Evolutionary conservation across 2,888 invertebrate species (phyloP), one percentile per base, ranked within the genome.

Genomic region (Eupithecia pulchellata): DNA sequence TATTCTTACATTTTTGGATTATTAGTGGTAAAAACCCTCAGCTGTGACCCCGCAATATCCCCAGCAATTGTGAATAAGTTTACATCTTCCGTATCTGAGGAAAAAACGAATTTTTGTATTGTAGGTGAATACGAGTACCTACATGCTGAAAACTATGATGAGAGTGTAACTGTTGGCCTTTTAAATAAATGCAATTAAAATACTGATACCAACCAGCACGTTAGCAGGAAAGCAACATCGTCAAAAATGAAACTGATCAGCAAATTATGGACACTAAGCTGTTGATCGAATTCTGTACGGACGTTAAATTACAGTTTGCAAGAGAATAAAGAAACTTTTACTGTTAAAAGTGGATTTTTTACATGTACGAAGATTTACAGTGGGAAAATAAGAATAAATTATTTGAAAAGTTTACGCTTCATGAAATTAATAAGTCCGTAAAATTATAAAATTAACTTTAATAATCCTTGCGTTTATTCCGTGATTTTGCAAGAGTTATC

Each of bases 221-320:
- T n/a, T n/a, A n/a, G n/a, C n/a, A n/a, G n/a, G n/a, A n/a, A n/a
- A n/a, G n/a, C n/a, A n/a, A n/a, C n/a, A n/a, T n/a, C n/a, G n/a
- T n/a, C n/a, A n/a, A n/a, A n/a, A 32, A 5, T 32, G 6, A 32
- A 5, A 6, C 11, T 52, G 52, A 25, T 52, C 52, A 52, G 52
- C 52, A 13, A 52, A 25, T 52, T 47, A n/a, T 52, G 52, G 13
- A 25, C 25, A 20, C 25, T 52, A 52, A 52, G 52, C 52, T 52
- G 52, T 52, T 52, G 4, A 52, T 52, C 52, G 0, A 52, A 25
- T 25, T 52, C 11, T 52, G 52, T 25, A 52, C 25, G 13, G 52
- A 52, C 52, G 52, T 52, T 47, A 52, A 47, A 52, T 52, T 52
- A 52, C 52, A 25, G 52, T 52, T 52, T 52, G 52, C 25, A 52